Evolutionary conservation across 2,888 invertebrate genomes (phyloP).

Genomic region (Amorpha juglandis): DNA sequence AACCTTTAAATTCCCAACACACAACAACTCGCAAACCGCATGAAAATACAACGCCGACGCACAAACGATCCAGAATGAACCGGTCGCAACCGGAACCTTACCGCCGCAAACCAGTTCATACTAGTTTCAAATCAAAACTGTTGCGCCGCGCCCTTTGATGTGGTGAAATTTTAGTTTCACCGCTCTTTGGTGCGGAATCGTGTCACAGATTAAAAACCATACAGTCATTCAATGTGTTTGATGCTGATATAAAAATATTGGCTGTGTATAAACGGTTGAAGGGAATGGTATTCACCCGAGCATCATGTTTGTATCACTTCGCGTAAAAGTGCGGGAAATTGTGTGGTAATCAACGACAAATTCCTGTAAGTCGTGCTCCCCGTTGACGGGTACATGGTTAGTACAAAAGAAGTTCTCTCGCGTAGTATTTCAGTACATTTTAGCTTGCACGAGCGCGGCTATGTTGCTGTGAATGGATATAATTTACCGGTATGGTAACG

Average conservation of each 20-base stretch:
- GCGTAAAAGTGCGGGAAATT: no score
- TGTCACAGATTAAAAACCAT: neutral
- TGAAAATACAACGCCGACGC: constrained; percentile 33
- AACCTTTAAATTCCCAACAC: neutral
- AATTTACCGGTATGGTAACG: no score
- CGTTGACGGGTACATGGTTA: no score
- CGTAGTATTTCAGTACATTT: no score
- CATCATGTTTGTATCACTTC: no score
- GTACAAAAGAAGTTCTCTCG: no score
- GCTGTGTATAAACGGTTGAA: no score
- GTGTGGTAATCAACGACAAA: no score
- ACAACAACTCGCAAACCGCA: constrained; percentile 27
- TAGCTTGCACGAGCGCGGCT: no score
- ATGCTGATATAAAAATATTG: neutral
- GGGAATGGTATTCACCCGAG: no score
- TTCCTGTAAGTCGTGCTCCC: no score
- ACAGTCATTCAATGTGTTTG: neutral
- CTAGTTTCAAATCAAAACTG: constrained; percentile 47
- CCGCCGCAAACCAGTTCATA: constrained; percentile 40
- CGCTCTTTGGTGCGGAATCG: neutral
- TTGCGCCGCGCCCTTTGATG: constrained; percentile 52
- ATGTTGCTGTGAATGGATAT: no score
- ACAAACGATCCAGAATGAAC: constrained; percentile 31
- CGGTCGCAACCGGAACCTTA: constrained; percentile 32
- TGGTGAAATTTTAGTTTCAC: constrained; percentile 46